Percentiles rank a stretch among this genome's conserved stretches.
Conservation (phyloP, 1,140 invertebrate species). For the Himalopsyche phryganea region DNA sequence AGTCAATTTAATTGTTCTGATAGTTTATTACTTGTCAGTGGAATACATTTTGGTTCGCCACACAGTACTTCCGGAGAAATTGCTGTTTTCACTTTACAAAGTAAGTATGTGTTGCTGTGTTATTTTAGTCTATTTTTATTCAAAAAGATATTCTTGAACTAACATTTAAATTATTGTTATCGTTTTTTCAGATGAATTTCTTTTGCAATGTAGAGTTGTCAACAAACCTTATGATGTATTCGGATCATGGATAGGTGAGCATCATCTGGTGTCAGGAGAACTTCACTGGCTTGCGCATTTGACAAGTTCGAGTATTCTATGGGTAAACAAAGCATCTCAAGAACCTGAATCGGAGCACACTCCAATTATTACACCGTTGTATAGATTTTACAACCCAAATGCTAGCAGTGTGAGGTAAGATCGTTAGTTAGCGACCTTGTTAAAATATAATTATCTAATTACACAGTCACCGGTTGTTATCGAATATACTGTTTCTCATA, state of each 20-base stretch:
- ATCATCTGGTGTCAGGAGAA: slow-evolving; percentile 77
- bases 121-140: neutral
- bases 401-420: slow-evolving; percentile 69
- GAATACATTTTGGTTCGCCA: slow-evolving; percentile 79
- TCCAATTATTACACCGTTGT: slow-evolving; percentile 76
- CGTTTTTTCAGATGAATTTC: slow-evolving; percentile 33
- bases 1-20: slow-evolving; percentile 85
- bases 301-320: slow-evolving; percentile 74
- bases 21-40: slow-evolving; percentile 79
- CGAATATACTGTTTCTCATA: too few species aligned
- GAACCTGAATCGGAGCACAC: slow-evolving; percentile 77
- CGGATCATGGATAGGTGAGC: slow-evolving; percentile 85
- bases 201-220: slow-evolving; percentile 72
- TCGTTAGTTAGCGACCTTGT: too few species aligned
- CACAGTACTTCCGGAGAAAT: slow-evolving; percentile 83
- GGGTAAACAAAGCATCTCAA: slow-evolving; percentile 82
- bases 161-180: too few species aligned
- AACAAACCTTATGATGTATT: slow-evolving; percentile 90
- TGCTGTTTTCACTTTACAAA: slow-evolving; percentile 75
- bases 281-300: slow-evolving; percentile 76
- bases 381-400: slow-evolving; percentile 79
- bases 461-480: neutral
- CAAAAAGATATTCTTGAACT: neutral
- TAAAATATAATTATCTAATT: neutral
- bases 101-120: slow-evolving; percentile 55